phyloP scores from a whole-genome alignment of 2,888 invertebrate species.

The Lochmaea crataegi region DNA sequence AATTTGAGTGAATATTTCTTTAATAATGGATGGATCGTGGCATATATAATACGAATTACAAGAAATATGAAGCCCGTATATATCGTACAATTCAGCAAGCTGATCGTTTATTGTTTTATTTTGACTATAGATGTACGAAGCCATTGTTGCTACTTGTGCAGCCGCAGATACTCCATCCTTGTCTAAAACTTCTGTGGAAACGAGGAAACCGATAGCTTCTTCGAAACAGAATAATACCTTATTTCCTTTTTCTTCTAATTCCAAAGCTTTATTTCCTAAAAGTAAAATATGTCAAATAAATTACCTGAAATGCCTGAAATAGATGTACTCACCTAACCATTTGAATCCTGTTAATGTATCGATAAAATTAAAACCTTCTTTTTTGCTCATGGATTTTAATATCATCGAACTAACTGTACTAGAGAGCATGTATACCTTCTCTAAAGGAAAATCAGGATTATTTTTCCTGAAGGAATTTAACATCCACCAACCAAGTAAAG shows the following conservation, averaged over 20 bases:
- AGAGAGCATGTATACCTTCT: slow-evolving; percentile 84
- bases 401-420: slow-evolving; percentile 98
- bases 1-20: slow-evolving; percentile 83
- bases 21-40: slow-evolving; percentile 76
- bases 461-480: slow-evolving; percentile 71
- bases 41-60: slow-evolving; percentile 92
- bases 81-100: slow-evolving; percentile 80
- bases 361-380: slow-evolving; percentile 79
- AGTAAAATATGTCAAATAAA: background rate
- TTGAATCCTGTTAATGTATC: slow-evolving; percentile 99
- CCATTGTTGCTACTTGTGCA: slow-evolving; percentile 81
- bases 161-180: slow-evolving; percentile 97
- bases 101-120: slow-evolving; percentile 71
- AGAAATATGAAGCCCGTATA: slow-evolving; percentile 91
- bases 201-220: slow-evolving; percentile 99
- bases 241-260: slow-evolving; percentile 78
- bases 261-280: slow-evolving; percentile 78
- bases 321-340: slow-evolving; percentile 84
- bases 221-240: slow-evolving; percentile 94
- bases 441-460: slow-evolving; percentile 65
- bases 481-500: slow-evolving; percentile 95
- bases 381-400: slow-evolving; percentile 81
- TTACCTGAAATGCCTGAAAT: background rate
- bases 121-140: slow-evolving; percentile 74
- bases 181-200: slow-evolving; percentile 87